Conservation (phyloP, 2,113 vertebrate genomes). For the Pseudorectes ferrugineus region DNA sequence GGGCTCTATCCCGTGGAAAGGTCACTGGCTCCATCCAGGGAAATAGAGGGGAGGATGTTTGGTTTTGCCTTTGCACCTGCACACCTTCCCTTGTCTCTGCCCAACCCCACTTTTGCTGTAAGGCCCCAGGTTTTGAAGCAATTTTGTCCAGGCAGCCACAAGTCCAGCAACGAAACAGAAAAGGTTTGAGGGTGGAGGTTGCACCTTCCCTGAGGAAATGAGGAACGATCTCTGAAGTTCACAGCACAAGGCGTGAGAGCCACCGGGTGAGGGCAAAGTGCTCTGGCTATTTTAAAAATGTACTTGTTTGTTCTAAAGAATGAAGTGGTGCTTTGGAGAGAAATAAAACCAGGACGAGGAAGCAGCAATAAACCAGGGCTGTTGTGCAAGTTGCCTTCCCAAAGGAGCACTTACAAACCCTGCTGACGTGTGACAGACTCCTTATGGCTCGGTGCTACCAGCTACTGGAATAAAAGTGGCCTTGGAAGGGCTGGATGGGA, state of each 20-base stretch:
- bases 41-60: fast-evolving
- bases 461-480: not conserved
- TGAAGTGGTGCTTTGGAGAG: conserved; percentile 22
- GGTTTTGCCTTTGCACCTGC: not conserved
- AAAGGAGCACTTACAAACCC: not conserved
- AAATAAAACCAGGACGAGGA: conserved; percentile 21
- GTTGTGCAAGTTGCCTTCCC: not conserved
- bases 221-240: not conserved
- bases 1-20: not conserved
- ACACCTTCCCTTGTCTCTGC: not conserved
- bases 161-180: not conserved
- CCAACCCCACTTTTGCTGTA: not conserved
- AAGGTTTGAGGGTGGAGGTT: not conserved
- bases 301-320: conserved; percentile 20
- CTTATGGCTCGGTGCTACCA: not conserved
- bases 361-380: conserved; percentile 4
- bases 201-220: not conserved
- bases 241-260: not conserved
- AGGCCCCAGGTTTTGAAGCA: not conserved
- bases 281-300: not conserved
- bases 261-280: not conserved
- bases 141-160: not conserved
- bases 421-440: not conserved
- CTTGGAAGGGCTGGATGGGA: not conserved
- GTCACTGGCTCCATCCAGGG: not conserved